These are phyloP conservation scores for Eupithecia exiguata DNA, from an alignment of 2,888 invertebrate species.

Conservation along the genomic window DNA sequence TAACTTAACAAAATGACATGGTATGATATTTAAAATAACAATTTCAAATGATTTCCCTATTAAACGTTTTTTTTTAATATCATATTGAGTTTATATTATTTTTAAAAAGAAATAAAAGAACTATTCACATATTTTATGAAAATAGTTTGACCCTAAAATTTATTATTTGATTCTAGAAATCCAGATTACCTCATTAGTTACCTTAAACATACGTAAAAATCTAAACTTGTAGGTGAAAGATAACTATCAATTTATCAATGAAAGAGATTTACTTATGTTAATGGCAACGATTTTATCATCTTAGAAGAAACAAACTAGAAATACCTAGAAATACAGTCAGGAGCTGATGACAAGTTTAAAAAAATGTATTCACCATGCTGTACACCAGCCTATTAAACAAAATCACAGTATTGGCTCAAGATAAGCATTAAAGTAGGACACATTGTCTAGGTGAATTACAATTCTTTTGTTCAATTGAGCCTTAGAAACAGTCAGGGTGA, in stretches of 20 bases:
- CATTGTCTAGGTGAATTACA: background rate
- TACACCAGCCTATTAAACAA: background rate
- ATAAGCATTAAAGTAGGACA: background rate
- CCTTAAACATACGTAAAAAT: background rate
- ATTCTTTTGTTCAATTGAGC: background rate
- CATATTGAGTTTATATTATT: too few species aligned
- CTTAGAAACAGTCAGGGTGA: background rate
- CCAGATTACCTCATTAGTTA: background rate
- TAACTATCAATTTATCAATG: background rate
- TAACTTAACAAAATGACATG: constrained; percentile 4
- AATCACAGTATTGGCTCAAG: background rate
- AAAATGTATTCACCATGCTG: background rate
- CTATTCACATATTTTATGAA: background rate
- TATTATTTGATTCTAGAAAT: background rate
- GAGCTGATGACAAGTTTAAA: background rate
- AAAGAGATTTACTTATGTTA: background rate
- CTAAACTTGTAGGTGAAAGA: background rate
- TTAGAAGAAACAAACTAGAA: background rate
- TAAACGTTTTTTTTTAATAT: too few species aligned
- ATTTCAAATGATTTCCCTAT: background rate
- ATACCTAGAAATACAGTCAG: background rate
- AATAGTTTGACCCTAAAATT: background rate
- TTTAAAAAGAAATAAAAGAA: too few species aligned
- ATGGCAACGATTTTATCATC: background rate
- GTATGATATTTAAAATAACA: background rate